Evolutionary conservation across 2,888 invertebrate species (phyloP).

Genomic region (Bellardia bayeri): DNA sequence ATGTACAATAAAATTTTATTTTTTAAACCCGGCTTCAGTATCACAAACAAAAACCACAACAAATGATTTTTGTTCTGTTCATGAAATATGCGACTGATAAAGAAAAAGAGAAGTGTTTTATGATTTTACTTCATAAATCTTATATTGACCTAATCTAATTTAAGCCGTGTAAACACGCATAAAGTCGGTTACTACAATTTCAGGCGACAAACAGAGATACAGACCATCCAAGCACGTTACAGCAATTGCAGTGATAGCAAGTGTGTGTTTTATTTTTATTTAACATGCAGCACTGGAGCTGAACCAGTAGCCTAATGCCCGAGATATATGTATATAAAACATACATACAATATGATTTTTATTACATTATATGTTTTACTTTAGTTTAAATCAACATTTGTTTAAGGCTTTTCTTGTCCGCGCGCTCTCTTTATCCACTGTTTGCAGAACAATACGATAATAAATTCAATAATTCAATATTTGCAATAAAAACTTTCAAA

Average conservation of each 20-base stretch:
- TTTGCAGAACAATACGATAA: slow-evolving; percentile 44
- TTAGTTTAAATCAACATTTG: slow-evolving; percentile 40
- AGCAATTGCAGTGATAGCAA: slow-evolving; percentile 54
- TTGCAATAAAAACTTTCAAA: slow-evolving; percentile 62
- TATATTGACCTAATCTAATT: slow-evolving; percentile 72
- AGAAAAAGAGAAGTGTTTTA: slow-evolving; percentile 48
- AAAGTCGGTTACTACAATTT: slow-evolving; percentile 19
- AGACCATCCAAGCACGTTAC: slow-evolving; percentile 22
- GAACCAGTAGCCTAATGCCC: slow-evolving; percentile 75
- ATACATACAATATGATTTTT: slow-evolving; percentile 3
- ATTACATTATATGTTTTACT: slow-evolving; percentile 29
- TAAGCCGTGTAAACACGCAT: slow-evolving; percentile 65
- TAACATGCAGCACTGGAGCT: slow-evolving; percentile 27
- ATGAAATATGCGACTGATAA: not conserved
- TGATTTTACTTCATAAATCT: slow-evolving; percentile 68
- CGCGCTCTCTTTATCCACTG: not conserved
- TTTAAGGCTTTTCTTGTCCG: slow-evolving; percentile 37
- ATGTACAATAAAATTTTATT: not conserved
- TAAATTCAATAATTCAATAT: slow-evolving; percentile 67
- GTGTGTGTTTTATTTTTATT: slow-evolving; percentile 18
- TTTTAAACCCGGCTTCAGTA: not conserved
- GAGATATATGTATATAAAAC: slow-evolving; percentile 45
- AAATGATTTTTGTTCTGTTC: not conserved
- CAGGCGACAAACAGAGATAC: slow-evolving; percentile 27
- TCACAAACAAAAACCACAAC: slow-evolving; percentile 1